Conservation (phyloP, 2,797 vertebrate genomes). For the Ataeniobius toweri region DNA sequence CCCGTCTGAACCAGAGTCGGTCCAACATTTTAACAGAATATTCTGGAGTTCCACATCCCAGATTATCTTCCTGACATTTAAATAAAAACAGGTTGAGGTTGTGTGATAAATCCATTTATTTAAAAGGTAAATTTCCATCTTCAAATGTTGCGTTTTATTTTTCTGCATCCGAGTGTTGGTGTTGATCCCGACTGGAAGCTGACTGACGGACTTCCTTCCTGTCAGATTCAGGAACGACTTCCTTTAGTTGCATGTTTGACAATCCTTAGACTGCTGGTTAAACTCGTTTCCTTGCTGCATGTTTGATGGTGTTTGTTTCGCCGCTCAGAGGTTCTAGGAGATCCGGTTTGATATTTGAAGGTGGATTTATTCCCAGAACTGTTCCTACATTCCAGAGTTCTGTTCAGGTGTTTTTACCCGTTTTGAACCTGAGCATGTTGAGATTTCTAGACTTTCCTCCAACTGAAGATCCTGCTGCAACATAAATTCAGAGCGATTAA, state of each 20-base stretch:
- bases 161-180: neutral
- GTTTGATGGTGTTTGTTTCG: neutral
- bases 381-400: neutral
- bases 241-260: slow-evolving; percentile 26
- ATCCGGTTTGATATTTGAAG: neutral
- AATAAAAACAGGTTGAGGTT: too few relatives aligned
- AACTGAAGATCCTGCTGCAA: neutral
- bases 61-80: too few relatives aligned
- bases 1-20: neutral
- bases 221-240: slow-evolving; percentile 3
- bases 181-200: neutral
- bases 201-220: slow-evolving; percentile 1
- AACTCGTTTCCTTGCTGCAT: neutral
- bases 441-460: too few relatives aligned
- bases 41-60: too few relatives aligned
- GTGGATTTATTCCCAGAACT: neutral
- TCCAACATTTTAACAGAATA: neutral
- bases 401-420: neutral
- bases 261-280: neutral
- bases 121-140: too few relatives aligned
- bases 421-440: neutral
- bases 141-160: too few relatives aligned
- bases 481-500: neutral
- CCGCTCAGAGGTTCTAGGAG: neutral
- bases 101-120: too few relatives aligned